phyloP scores from a whole-genome alignment of 2,113 vertebrate genomes.

The Cnemophilus loriae region DNA sequence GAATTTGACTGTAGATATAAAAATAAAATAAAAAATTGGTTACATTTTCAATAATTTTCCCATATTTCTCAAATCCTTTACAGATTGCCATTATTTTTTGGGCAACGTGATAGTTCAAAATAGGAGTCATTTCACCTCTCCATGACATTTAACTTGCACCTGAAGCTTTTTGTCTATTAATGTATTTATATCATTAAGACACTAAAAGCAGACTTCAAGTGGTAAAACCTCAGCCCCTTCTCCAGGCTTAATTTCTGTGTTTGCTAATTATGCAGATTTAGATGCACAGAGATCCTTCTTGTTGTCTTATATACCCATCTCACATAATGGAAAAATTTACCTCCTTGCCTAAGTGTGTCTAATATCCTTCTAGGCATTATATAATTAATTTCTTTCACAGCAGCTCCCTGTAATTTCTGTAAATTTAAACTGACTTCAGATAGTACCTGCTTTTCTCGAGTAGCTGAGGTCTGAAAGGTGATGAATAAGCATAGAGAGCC shows the following conservation, averaged over 20 bases:
- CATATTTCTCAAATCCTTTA: background rate
- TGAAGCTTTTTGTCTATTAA: background rate
- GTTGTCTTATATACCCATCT: background rate
- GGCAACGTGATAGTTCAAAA: background rate
- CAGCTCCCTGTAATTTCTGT: background rate
- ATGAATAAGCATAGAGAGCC: background rate
- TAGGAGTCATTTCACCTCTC: background rate
- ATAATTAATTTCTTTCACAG: background rate
- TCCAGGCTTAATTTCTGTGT: background rate
- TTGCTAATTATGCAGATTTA: background rate
- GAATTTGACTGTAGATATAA: background rate
- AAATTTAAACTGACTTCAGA: background rate
- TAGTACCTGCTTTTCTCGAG: background rate
- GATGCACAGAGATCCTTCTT: background rate
- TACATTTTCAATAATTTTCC: background rate
- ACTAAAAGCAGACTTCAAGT: background rate
- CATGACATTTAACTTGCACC: background rate
- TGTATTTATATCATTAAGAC: background rate
- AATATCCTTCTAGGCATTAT: background rate
- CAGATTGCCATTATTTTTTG: background rate
- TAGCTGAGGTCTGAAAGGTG: background rate
- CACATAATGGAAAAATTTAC: background rate
- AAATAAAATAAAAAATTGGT: fast-evolving
- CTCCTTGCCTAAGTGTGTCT: background rate
- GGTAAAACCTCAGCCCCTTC: background rate